Base-by-base conservation (phyloP, 1,140 invertebrate species). In the Tribolium madens region DNA sequence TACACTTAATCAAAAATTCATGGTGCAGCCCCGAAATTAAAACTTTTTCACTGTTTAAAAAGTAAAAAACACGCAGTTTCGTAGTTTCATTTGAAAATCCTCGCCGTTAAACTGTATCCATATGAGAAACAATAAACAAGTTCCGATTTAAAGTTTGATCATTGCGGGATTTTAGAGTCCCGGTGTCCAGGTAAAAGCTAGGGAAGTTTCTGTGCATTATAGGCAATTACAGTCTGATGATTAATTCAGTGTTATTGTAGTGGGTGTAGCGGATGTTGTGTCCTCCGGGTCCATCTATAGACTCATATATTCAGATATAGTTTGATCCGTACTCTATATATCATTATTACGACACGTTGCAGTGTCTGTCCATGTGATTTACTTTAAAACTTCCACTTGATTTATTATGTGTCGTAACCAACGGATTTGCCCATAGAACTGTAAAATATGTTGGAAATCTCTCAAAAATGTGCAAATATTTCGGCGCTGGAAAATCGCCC, bases 381-480 rank as follows among this genome's bases (percentile, higher is more conserved):
- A 75, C 73, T 75, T 75, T 75, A 75, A 75, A 75, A 75, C 73
- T 75, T 75, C 26, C 73, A 64, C 52, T 48, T 73, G 70, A 73
- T 73, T 68, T 75, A 68, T 75, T 57, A 36, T 31, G 48, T 64
- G 52, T 60, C 52, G 48, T 31, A 60, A 26, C 73, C 48, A 75
- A 46, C 73, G 42, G 52, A 68, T 75, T 75, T 75, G 57, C 57
- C 42, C 48, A 57, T 75, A 47, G 52, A 68, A 57, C 53, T 75
- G 73, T 60, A 68, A 75, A 75, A 75, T 75, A 57, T 75, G 73
- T 50, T 64, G 14, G 9, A 52, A 33, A 33, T 64, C 36, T 64
- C 57, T n/a, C 3, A 3, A 12, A 33, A 64, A 64, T 64, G 21
- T 14, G 57, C 26, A 13, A 60, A 52, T 52, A 52, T 52, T 52